Base-by-base conservation (phyloP, 1,140 invertebrate species). In the Calephelis virginiensis region DNA sequence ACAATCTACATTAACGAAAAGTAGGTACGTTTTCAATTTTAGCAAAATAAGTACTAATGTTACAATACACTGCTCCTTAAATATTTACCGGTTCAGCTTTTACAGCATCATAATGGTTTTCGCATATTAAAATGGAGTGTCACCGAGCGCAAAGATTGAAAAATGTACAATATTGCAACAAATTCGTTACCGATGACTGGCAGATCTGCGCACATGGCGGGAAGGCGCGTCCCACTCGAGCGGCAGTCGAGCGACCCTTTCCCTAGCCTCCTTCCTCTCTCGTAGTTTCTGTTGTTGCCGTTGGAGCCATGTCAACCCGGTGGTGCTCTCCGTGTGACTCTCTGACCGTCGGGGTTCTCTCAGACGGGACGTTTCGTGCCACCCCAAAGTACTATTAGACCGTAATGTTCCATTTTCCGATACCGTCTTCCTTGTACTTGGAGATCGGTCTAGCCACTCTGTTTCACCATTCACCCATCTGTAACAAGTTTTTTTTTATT, bases 271-370 rank as follows among this genome's bases (percentile, higher is more conserved):
- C 89, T 93, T 89, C 82, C 94, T 86, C 84, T 95, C 93, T 78
- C 94, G 92, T 2, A 97, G 90, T 77, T 96, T 96, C 77, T 95
- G 92, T 78, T 97, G 95, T 78, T 97, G 95, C 69, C 95, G 92
- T 81, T 96, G 95, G 63, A 96, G 86, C 95, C 95, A 96, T 14
- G 95, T 95, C 61, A 95, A 81, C 13, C 93, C 93, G 5, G 92
- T 92, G 64, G 75, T 86, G 8, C 75, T 70, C 45, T 87, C 83
- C 8, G 71, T 65, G n/a, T 76, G 80, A 13, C 81, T 82, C 61
- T 89, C 86, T 3, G 85, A 87, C 17, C 86, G 74, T 1, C 85
- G 78, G 0, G 86, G 79, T 60, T 89, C 89, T n/a, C 85, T 66
- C 37, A 73, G 73, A 7, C 86, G 70, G 7, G 72, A 53, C 6